Percentiles rank a stretch among this genome's conserved stretches.
These are phyloP conservation scores for Martes martes DNA, from an alignment of 2,113 vertebrate genomes.

Conservation along the genomic window DNA sequence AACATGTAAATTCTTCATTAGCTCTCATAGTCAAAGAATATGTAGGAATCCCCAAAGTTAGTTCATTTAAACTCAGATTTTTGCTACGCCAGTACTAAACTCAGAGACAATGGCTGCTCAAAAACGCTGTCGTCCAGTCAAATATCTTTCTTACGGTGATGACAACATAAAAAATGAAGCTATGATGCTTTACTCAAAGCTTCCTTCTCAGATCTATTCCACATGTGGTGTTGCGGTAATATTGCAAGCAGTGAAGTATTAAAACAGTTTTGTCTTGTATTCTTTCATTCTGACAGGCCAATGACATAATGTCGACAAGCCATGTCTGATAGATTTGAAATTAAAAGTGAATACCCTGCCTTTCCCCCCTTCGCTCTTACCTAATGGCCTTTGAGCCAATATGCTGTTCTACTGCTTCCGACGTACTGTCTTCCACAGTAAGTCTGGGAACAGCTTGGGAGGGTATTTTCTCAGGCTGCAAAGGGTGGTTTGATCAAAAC, in stretches of 20 bases:
- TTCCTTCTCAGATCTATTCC: conserved; percentile 26
- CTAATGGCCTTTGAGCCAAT: neutral
- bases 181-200: neutral
- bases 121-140: neutral
- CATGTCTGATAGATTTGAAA: conserved; percentile 53
- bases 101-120: neutral
- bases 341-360: conserved; percentile 13
- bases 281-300: conserved; percentile 56
- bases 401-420: neutral
- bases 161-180: conserved; percentile 37
- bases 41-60: neutral
- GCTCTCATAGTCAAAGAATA: neutral
- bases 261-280: conserved; percentile 59
- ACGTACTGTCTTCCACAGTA: rapidly evolving
- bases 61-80: neutral
- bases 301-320: conserved; percentile 59
- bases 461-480: neutral
- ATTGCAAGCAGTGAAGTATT: conserved; percentile 59
- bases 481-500: conserved; percentile 7
- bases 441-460: neutral
- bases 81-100: neutral
- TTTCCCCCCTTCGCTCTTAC: neutral
- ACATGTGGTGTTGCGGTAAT: neutral
- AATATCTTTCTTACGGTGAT: conserved; percentile 28
- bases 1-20: neutral